Conservation (phyloP, 2,113 vertebrate genomes). For the Forbesichthys agassizii region DNA sequence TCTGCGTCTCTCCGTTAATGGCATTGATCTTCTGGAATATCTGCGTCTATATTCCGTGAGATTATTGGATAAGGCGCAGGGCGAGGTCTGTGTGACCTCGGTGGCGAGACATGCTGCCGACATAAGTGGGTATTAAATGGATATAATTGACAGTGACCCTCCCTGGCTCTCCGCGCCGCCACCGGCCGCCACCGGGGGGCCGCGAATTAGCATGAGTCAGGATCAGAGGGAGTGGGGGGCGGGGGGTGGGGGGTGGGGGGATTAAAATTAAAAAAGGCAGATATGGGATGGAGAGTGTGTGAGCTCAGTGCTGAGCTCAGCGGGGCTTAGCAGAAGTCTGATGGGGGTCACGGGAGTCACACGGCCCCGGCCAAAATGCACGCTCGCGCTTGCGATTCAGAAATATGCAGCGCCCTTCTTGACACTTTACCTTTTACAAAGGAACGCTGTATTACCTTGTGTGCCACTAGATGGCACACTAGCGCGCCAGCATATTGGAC, state of each 20-base stretch:
- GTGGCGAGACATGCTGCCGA: conserved; percentile 71
- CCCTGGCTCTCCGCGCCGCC: conserved; percentile 70
- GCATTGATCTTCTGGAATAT: conserved; percentile 82
- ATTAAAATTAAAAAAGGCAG: conserved; percentile 63
- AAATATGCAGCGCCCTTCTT: conserved; percentile 34
- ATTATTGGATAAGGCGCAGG: conserved; percentile 83
- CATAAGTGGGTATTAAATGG: conserved; percentile 86
- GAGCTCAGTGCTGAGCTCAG: conserved; percentile 56
- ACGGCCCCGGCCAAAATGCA: conserved; percentile 28
- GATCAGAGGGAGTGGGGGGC: conserved; percentile 43
- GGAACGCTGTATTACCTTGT: too few species aligned
- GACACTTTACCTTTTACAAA: neutral
- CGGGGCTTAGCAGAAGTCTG: conserved; percentile 59
- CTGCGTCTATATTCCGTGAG: conserved; percentile 79
- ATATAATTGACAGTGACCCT: conserved; percentile 85
- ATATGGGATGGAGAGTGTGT: conserved; percentile 44
- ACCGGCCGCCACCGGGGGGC: conserved; percentile 64
- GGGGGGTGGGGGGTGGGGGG: too few species aligned
- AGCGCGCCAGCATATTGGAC: too few species aligned
- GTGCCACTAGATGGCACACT: too few species aligned
- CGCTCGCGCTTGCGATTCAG: conserved; percentile 30
- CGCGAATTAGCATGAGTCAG: conserved; percentile 74
- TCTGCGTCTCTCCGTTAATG: conserved; percentile 79
- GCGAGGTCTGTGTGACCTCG: conserved; percentile 77
- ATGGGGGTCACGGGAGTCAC: conserved; percentile 39